A percentile compares a stretch with the other conserved stretches of the same genome.
Evolutionary conservation across 2,113 vertebrate species (phyloP).

Genomic region (Scartelaos histophorus): DNA sequence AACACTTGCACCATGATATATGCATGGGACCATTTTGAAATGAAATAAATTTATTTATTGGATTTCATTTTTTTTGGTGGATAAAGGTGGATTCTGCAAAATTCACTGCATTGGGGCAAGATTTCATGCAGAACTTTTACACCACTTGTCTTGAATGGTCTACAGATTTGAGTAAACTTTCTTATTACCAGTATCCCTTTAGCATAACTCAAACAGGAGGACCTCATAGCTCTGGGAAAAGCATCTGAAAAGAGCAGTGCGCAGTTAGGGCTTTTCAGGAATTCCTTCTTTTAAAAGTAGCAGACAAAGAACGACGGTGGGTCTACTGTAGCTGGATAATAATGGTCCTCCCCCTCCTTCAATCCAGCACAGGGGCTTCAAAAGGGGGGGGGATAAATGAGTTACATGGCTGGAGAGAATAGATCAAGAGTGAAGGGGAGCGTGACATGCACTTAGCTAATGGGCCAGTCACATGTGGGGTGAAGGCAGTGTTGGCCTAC

Average conservation of each 20-base stretch:
- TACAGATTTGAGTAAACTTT: constrained; percentile 23
- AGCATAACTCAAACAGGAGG: constrained; percentile 13
- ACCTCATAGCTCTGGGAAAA: constrained; percentile 50
- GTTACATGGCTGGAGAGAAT: constrained; percentile 32
- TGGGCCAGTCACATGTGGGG: constrained; percentile 38
- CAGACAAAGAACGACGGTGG: constrained; percentile 23
- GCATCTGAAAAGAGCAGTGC: constrained; percentile 53
- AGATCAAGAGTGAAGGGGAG: constrained; percentile 45
- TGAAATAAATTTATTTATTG: too few species aligned
- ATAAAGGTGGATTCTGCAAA: too few species aligned
- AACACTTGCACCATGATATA: too few species aligned
- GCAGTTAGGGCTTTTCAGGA: constrained; percentile 26
- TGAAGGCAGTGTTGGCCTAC: neutral
- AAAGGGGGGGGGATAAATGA: constrained; percentile 8
- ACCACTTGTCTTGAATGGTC: neutral
- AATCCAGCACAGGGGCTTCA: neutral
- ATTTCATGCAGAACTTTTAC: neutral
- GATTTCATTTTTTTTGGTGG: too few species aligned
- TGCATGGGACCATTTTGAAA: too few species aligned
- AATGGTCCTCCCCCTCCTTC: constrained; percentile 35
- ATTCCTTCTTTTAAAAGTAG: constrained; percentile 33
- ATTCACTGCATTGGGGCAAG: neutral
- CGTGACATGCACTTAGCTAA: constrained; percentile 67
- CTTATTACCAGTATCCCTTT: constrained; percentile 34
- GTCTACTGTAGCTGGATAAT: constrained; percentile 21